A percentile compares a stretch with the other conserved stretches of the same genome.
Evolutionary conservation across 2,888 invertebrate species (phyloP).

Genomic region (Drosophila koepferae): DNA sequence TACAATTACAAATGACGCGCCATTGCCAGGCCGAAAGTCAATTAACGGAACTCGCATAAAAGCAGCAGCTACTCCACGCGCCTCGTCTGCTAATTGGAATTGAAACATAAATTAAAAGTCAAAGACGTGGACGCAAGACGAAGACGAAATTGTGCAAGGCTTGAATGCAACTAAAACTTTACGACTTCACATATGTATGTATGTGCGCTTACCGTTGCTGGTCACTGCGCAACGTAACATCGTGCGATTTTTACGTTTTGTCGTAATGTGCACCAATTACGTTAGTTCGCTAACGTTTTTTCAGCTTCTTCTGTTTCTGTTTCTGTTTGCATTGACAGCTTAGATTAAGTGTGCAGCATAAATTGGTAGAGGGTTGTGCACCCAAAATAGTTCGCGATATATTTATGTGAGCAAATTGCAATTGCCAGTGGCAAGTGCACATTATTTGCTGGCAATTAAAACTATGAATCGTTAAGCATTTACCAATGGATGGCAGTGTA

Average conservation of each 20-base stretch:
- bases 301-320: constrained; percentile 12
- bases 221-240: constrained; percentile 28
- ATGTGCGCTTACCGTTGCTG: constrained; percentile 20
- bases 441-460: constrained; percentile 66
- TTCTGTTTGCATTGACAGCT: constrained; percentile 70
- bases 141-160: constrained; percentile 53
- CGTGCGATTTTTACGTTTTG: constrained; percentile 64
- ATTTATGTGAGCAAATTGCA: constrained; percentile 62
- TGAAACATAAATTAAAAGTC: constrained; percentile 85
- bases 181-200: constrained; percentile 52
- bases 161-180: constrained; percentile 75
- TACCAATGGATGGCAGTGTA: background rate
- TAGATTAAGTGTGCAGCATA: constrained; percentile 84
- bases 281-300: constrained; percentile 36
- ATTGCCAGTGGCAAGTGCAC: constrained; percentile 53
- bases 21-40: constrained; percentile 77
- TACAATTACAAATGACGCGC: constrained; percentile 79
- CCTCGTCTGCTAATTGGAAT: constrained; percentile 84
- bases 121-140: constrained; percentile 60
- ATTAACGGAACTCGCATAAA: constrained; percentile 73
- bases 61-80: constrained; percentile 60
- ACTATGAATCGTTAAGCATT: constrained; percentile 30
- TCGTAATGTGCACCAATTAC: constrained; percentile 67
- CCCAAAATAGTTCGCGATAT: constrained; percentile 50
- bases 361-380: constrained; percentile 54